phyloP scores from a whole-genome alignment of 2,113 vertebrate genomes.

The Zootoca vivipara region DNA sequence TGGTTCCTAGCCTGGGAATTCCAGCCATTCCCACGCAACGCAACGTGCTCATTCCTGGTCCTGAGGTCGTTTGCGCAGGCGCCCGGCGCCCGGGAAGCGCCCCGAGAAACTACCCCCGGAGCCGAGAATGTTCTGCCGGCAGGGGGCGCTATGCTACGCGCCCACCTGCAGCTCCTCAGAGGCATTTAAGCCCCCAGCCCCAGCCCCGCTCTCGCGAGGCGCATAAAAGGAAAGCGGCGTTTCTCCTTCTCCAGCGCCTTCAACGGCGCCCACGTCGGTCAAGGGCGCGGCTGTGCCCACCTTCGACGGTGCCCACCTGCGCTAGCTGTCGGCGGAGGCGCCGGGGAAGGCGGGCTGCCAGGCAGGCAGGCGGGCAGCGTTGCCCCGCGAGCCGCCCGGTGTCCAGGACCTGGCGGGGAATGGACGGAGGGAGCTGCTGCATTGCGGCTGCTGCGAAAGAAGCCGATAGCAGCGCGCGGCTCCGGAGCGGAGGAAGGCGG shows the following conservation, averaged over 20 bases:
- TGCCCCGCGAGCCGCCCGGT: no score
- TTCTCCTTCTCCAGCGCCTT: neutral
- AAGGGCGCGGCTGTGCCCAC: neutral
- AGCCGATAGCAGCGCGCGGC: neutral
- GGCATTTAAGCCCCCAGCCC: no score
- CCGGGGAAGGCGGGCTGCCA: neutral
- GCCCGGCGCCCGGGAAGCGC: neutral
- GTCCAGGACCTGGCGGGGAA: neutral
- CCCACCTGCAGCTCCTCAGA: no score
- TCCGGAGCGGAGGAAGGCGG: neutral
- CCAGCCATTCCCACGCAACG: neutral
- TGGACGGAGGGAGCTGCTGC: conserved; percentile 22
- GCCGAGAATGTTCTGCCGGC: no score
- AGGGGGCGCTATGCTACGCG: no score
- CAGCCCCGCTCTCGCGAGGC: no score
- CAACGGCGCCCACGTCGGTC: no score
- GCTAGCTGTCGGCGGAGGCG: neutral
- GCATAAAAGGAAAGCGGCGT: neutral
- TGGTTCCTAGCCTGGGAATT: neutral
- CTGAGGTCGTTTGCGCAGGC: no score
- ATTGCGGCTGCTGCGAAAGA: conserved; percentile 39
- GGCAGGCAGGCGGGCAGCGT: no score
- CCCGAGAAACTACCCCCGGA: neutral
- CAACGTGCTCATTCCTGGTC: neutral
- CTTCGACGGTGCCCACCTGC: neutral